phyloP scores from a whole-genome alignment of 1,140 invertebrate genomes.

The Psilanteris sp. region DNA sequence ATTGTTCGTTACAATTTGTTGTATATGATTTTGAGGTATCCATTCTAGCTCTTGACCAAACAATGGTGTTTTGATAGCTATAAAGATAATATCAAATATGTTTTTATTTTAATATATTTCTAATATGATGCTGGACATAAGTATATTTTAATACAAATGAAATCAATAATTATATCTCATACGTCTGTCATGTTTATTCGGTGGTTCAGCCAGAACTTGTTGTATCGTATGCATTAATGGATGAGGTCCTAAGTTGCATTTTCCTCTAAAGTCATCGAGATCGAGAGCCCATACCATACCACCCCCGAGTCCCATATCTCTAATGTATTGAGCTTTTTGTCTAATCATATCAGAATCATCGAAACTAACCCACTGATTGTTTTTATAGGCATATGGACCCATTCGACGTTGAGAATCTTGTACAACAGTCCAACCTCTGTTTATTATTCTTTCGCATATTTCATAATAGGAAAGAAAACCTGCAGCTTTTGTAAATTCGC shows the following conservation, averaged over 20 bases:
- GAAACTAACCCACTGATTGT: constrained; percentile 93
- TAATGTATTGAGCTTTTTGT: constrained; percentile 85
- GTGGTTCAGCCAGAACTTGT: constrained; percentile 82
- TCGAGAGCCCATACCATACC: constrained; percentile 95
- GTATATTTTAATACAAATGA: too few relatives aligned
- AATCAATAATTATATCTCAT: constrained; percentile 7
- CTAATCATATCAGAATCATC: constrained; percentile 88
- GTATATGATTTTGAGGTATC: constrained; percentile 36
- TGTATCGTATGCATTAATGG: constrained; percentile 87
- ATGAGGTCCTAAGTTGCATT: constrained; percentile 87
- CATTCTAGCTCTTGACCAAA: constrained; percentile 68
- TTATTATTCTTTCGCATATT: constrained; percentile 89
- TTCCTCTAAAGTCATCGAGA: constrained; percentile 81
- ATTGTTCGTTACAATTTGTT: neutral
- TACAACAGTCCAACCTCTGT: constrained; percentile 88
- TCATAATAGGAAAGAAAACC: constrained; percentile 95
- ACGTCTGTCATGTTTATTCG: constrained; percentile 71
- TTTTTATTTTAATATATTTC: too few relatives aligned
- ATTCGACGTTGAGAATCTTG: constrained; percentile 87
- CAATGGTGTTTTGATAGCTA: constrained; percentile 68
- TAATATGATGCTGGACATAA: too few relatives aligned
- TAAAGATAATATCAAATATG: neutral
- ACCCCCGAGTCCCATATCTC: constrained; percentile 88
- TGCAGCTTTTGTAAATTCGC: constrained; percentile 89
- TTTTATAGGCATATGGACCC: constrained; percentile 92